Evolutionary conservation across 2,888 invertebrate genomes (phyloP), one percentile per base, ranked within the genome.

Genomic region (Leptarthrus brevirostris): DNA sequence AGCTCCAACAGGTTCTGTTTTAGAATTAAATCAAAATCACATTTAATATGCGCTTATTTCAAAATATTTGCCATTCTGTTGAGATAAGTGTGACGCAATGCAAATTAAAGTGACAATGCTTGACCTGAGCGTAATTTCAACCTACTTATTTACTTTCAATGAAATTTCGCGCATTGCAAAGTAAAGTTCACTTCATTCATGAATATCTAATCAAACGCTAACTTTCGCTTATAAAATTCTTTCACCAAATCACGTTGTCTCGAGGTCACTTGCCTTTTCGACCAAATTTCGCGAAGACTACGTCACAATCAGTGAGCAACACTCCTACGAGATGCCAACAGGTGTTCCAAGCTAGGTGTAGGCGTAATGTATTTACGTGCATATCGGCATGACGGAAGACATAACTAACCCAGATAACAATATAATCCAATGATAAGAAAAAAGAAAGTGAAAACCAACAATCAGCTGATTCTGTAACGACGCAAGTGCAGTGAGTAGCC

Each of bases 1-100:
- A 76, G 89, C 88, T 82, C 90, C 90, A 75, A 90, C 88, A 5
- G 91, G 90, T 82, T 91, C 91, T 90, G 86, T n/a, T n/a, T n/a
- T n/a, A n/a, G n/a, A n/a, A n/a, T n/a, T n/a, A n/a, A n/a, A n/a
- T n/a, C n/a, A n/a, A n/a, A n/a, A n/a, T n/a, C n/a, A n/a, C n/a
- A n/a, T n/a, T n/a, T n/a, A n/a, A n/a, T n/a, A n/a, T n/a, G n/a
- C n/a, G n/a, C n/a, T n/a, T n/a, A n/a, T n/a, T n/a, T n/a, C n/a
- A n/a, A n/a, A n/a, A n/a, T n/a, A n/a, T n/a, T n/a, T n/a, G n/a
- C n/a, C n/a, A n/a, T n/a, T 40, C 3, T 40, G 40, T 40, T 40
- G 40, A 40, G 40, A 40, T 40, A 40, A 40, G 3, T 12, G 40
- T 8, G 6, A 40, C 12, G 0, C 40, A 40, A 30, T 30, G 30